Conservation (phyloP, 2,113 vertebrate genomes). For the Dolichallabes microphthalmus region DNA sequence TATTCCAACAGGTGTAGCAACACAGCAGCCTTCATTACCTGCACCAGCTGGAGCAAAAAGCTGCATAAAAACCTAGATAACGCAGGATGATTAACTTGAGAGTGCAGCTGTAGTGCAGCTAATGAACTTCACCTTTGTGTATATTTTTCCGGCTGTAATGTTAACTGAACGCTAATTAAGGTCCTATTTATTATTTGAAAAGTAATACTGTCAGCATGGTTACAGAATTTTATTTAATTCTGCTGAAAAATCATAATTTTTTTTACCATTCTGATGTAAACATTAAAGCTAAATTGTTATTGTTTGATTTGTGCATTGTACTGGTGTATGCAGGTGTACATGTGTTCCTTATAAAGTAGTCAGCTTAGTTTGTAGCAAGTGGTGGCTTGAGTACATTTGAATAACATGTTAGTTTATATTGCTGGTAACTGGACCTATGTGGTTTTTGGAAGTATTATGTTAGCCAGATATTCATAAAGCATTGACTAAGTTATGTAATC, state of each 20-base stretch:
- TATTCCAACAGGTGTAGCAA: neutral
- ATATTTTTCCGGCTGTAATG: neutral
- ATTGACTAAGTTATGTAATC: neutral
- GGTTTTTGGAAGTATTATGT: neutral
- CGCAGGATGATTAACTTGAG: neutral
- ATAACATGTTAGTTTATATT: neutral
- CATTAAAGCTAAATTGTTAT: neutral
- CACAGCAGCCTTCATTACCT: neutral
- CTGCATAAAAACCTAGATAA: neutral
- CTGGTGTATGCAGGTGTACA: neutral
- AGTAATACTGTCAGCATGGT: neutral
- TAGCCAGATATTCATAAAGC: neutral
- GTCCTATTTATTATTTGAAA: neutral
- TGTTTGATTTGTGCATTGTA: neutral
- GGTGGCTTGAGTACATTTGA: neutral
- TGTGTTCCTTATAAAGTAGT: neutral
- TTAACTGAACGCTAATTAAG: neutral
- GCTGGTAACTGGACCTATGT: neutral
- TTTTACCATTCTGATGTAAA: neutral
- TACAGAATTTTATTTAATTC: neutral
- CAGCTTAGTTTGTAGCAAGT: neutral
- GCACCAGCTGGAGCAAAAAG: slow-evolving; percentile 4
- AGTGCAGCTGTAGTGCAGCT: neutral
- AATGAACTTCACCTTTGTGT: neutral
- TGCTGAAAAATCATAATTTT: neutral